Evolutionary conservation across 2,888 invertebrate genomes (phyloP), one percentile per base, ranked within the genome.

Genomic region (Himalopsyche japonica): DNA sequence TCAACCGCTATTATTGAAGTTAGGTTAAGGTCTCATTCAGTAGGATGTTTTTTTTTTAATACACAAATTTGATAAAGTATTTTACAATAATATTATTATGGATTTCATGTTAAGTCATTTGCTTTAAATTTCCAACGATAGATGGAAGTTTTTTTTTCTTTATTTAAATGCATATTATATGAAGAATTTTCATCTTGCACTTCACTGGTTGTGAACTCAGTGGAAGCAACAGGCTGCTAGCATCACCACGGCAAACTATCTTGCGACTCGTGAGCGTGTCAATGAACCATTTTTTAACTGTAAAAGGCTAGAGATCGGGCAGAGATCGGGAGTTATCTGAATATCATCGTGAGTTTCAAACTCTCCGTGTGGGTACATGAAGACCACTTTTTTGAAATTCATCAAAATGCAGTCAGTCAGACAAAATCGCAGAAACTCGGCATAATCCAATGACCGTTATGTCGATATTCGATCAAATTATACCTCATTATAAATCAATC

Each of bases 271-370:
- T 43, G 70, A 76, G 49, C 78, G 85, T 86, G 85, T 85, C 85
- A 85, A 85, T 86, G 85, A 85, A 85, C 86, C 86, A 86, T 85
- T 85, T 84, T 57, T 86, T 85, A 86, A 86, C 86, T 85, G 86
- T 86, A 86, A 82, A 84, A 20, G 57, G 57, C 70, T 79, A 78
- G 76, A 76, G 47, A 80, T 81, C 78, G 76, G 43, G 37, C 76
- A 18, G 79, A 64, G 64, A 81, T 79, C 79, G 77, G 76, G 81
- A 79, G 81, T 79, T 79, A 84, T 82, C 85, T 85, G 76, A 85
- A 85, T 81, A 85, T 85, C 57, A 57, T 57, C 78, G 78, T 78
- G 78, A 78, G 32, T 12, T 78, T 37, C 15, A 76, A 76, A 5
- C 57, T 57, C 57, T 57, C n/a, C 24, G 57, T 57, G 57, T 20